phyloP scores from a whole-genome alignment of 2,888 invertebrate genomes.

The Spisula subtruncata region DNA sequence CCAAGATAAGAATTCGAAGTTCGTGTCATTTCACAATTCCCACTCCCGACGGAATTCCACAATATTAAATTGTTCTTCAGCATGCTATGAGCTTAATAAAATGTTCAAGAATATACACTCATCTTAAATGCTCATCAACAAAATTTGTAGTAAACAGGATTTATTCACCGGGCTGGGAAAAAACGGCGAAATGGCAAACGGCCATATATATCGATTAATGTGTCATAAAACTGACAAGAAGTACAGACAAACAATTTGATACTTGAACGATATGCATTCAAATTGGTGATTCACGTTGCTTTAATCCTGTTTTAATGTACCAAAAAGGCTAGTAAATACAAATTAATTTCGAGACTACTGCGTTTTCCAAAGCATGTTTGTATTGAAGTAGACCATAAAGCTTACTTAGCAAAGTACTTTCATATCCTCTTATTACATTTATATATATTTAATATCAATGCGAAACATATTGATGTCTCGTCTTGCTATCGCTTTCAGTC shows the following conservation, averaged over 20 bases:
- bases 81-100: background rate
- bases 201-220: background rate
- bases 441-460: too few relatives aligned
- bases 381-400: too few relatives aligned
- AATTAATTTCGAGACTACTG: too few relatives aligned
- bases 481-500: too few relatives aligned
- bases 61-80: background rate
- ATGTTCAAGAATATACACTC: background rate
- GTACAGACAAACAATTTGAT: background rate
- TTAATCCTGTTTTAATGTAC: too few relatives aligned
- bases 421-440: too few relatives aligned
- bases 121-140: background rate
- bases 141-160: background rate
- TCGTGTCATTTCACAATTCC: background rate
- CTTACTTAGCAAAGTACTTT: too few relatives aligned
- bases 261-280: background rate
- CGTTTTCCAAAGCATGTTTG: too few relatives aligned
- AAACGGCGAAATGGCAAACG: background rate
- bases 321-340: too few relatives aligned
- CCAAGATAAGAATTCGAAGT: background rate
- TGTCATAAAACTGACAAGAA: background rate
- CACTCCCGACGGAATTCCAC: background rate
- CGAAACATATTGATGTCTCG: too few relatives aligned
- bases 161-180: background rate
- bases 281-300: too few relatives aligned